These are phyloP conservation scores for Megalops cyprinoides DNA, from an alignment of 2,797 vertebrate genomes.

Conservation along the genomic window DNA sequence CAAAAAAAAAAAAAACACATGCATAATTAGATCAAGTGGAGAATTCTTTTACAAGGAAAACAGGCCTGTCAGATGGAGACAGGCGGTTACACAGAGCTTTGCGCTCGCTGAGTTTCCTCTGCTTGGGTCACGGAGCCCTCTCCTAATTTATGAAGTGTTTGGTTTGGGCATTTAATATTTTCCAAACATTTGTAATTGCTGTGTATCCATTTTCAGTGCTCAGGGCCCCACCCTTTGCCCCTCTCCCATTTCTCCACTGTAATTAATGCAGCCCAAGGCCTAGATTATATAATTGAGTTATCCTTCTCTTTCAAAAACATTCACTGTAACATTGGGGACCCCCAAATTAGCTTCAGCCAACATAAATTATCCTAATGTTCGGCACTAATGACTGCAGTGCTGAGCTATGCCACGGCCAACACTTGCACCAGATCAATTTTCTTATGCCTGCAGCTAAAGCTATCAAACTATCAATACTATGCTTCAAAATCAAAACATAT, in stretches of 20 bases:
- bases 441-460: slow-evolving; percentile 17
- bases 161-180: slow-evolving; percentile 33
- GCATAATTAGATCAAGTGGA: slow-evolving; percentile 22
- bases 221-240: not conserved
- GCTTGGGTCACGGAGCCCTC: slow-evolving; percentile 13
- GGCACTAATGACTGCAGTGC: not conserved
- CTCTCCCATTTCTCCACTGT: slow-evolving; percentile 10
- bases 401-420: slow-evolving; percentile 6
- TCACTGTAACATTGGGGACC: slow-evolving; percentile 25
- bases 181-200: slow-evolving; percentile 33
- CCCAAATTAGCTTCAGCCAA: slow-evolving; percentile 30
- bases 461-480: not conserved
- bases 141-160: slow-evolving; percentile 29
- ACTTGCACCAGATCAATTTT: slow-evolving; percentile 25
- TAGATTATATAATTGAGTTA: slow-evolving; percentile 34
- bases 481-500: not conserved
- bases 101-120: not conserved
- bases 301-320: slow-evolving; percentile 28
- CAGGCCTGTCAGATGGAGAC: not conserved
- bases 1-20: slow-evolving; percentile 24
- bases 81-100: not conserved
- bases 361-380: slow-evolving; percentile 28
- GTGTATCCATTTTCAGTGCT: slow-evolving; percentile 21
- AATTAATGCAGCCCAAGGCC: slow-evolving; percentile 32
- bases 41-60: slow-evolving; percentile 34